phyloP scores from a whole-genome alignment of 2,888 invertebrate species.

The Troglohyphantes excavatus region DNA sequence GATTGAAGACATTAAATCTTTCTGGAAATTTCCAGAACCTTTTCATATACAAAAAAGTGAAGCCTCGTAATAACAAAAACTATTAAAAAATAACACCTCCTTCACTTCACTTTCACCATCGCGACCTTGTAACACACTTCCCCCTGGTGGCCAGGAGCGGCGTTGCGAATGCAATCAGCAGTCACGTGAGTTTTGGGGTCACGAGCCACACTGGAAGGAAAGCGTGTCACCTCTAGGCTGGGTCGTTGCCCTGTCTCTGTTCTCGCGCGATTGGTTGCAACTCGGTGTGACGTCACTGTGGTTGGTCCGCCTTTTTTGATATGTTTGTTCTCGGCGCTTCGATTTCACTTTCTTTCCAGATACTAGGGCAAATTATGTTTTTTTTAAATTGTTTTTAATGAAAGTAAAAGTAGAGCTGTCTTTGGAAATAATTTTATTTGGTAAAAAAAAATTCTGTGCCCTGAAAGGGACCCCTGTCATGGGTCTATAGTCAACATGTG shows the following conservation, averaged over 20 bases:
- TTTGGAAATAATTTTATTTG: neutral
- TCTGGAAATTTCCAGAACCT: too few species aligned
- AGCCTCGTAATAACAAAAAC: too few species aligned
- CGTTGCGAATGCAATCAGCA: slow-evolving; percentile 51
- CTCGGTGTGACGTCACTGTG: slow-evolving; percentile 23
- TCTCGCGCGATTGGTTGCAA: slow-evolving; percentile 14
- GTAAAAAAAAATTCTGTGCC: too few species aligned
- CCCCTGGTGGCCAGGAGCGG: slow-evolving; percentile 60
- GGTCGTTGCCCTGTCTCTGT: slow-evolving; percentile 60
- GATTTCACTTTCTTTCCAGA: slow-evolving; percentile 47
- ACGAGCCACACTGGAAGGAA: slow-evolving; percentile 52
- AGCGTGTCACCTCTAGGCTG: slow-evolving; percentile 67
- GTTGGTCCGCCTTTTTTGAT: slow-evolving; percentile 21
- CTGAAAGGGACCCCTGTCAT: too few species aligned
- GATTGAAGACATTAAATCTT: too few species aligned
- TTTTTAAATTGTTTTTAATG: neutral
- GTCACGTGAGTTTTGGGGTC: slow-evolving; percentile 77
- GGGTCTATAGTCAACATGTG: too few species aligned
- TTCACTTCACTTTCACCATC: slow-evolving; percentile 73
- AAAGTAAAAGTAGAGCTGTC: neutral
- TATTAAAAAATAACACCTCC: neutral
- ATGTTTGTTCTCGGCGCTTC: neutral
- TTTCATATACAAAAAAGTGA: too few species aligned
- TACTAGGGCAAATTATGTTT: neutral
- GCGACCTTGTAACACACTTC: slow-evolving; percentile 76